These are phyloP conservation scores for Cacatua alba DNA, from an alignment of 2,113 vertebrate species.

Conservation along the genomic window DNA sequence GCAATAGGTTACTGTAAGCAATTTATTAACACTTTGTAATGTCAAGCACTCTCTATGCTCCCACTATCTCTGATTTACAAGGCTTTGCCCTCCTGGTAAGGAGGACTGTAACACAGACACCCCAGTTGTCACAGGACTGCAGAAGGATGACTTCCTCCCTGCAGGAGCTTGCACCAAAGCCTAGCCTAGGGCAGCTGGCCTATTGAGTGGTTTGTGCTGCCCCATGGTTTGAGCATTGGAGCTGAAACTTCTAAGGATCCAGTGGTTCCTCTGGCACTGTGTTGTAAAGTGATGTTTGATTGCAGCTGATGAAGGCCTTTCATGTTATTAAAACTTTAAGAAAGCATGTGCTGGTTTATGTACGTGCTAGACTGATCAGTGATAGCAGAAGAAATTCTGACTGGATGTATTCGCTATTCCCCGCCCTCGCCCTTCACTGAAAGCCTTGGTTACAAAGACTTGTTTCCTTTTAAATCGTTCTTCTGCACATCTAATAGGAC, in stretches of 20 bases:
- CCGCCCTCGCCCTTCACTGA: accelerated
- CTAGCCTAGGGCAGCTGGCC: background rate
- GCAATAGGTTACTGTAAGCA: background rate
- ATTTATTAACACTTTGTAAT: background rate
- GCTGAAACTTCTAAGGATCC: background rate
- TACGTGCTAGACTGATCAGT: background rate
- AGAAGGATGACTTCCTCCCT: background rate
- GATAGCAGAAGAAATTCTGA: conserved; percentile 29
- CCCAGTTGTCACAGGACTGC: background rate
- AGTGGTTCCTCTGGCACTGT: background rate
- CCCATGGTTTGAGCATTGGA: background rate
- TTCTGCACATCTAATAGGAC: background rate
- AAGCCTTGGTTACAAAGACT: conserved; percentile 16
- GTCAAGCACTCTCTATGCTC: background rate
- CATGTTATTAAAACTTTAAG: background rate
- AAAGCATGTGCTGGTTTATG: background rate
- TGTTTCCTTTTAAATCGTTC: conserved; percentile 32
- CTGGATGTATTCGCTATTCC: background rate
- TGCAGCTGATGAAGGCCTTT: background rate
- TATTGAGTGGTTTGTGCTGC: background rate
- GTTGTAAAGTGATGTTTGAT: background rate
- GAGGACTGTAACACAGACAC: background rate
- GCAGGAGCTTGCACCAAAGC: background rate
- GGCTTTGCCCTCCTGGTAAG: background rate
- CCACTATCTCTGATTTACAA: background rate